Conservation (phyloP, 2,113 vertebrate species). For the Apeltes quadracus region DNA sequence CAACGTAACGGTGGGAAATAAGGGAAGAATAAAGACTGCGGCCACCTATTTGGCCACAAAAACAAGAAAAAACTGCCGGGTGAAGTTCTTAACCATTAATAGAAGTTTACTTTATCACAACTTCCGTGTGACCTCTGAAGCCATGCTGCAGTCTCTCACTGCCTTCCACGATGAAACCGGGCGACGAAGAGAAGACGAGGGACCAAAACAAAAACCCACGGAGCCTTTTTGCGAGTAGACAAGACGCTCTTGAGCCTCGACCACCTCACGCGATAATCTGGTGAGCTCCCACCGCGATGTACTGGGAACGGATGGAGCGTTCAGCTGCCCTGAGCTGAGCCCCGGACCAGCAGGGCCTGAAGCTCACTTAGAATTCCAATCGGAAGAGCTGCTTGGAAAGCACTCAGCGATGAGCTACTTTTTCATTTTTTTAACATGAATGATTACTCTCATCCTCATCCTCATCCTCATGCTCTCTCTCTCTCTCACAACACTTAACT, state of each 20-base stretch:
- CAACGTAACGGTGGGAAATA: slow-evolving; percentile 4
- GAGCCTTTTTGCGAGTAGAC: slow-evolving; percentile 56
- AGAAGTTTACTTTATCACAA: slow-evolving; percentile 52
- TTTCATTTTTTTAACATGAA: slow-evolving; percentile 19
- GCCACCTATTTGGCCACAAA: slow-evolving; percentile 20
- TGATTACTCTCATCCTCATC: too few species aligned
- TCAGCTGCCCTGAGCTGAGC: slow-evolving; percentile 75
- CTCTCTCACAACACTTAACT: slow-evolving; percentile 18
- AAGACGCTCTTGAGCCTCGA: slow-evolving; percentile 58
- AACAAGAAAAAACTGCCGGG: slow-evolving; percentile 33
- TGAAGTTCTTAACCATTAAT: slow-evolving; percentile 55
- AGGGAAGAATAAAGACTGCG: slow-evolving; percentile 20
- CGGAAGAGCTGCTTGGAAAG: slow-evolving; percentile 39
- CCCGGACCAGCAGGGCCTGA: slow-evolving; percentile 76
- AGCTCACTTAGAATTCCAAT: slow-evolving; percentile 54
- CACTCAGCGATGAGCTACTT: slow-evolving; percentile 44
- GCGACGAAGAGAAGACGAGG: slow-evolving; percentile 36
- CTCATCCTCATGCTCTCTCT: too few species aligned
- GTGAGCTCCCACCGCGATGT: slow-evolving; percentile 49
- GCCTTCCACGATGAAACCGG: slow-evolving; percentile 54
- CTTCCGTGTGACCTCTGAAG: slow-evolving; percentile 61
- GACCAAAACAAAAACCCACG: slow-evolving; percentile 47
- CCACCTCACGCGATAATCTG: slow-evolving; percentile 46
- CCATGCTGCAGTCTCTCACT: slow-evolving; percentile 43
- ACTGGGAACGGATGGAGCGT: slow-evolving; percentile 56